Evolutionary conservation across 1,140 invertebrate species (phyloP), one percentile per base, ranked within the genome.

Genomic region (Hypothenemus hampei): DNA sequence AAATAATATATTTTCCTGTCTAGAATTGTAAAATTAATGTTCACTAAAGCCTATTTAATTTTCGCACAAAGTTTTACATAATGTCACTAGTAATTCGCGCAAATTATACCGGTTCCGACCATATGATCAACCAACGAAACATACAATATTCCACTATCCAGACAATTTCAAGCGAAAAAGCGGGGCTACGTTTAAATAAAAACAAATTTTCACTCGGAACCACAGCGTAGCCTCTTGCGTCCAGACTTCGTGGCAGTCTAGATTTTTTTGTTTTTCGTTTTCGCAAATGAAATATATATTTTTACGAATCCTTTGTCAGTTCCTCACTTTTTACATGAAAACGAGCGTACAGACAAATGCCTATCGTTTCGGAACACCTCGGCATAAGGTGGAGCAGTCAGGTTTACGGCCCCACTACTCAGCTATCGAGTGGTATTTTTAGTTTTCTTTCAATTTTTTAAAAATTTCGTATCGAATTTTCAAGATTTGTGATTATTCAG

Each of bases 191-290:
- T 40, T 50, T 40, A 24, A 50, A 40, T 24, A 37, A 23, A 36
- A 31, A 41, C 37, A 43, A 21, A 11, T 41, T 51, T 51, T 41
- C 49, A 51, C 49, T 41, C 49, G 39, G 49, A 26, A 41, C 49
- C 43, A 51, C 49, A 51, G 37, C 35, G 49, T 10, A 43, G 11
- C 26, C 15, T n/a, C 39, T 24, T 18, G 16, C 13, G 20, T 21
- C 37, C 35, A 49, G 35, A 39, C 24, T 15, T 11, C 22, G 49
- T 51, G 37, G 29, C 19, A 7, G 36, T 39, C 15, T 16, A 18
- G n/a, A 19, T 29, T 46, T 46, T 43, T 20, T 43, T 23, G 10
- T 6, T 43, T 43, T 43, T 10, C 10, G 26, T 8, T 3, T 31
- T 8, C 8, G 13, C 35, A 37, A 13, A 13, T 20, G 16, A 43